phyloP scores from a whole-genome alignment of 2,113 vertebrate species.

The Eurypyga helias region DNA sequence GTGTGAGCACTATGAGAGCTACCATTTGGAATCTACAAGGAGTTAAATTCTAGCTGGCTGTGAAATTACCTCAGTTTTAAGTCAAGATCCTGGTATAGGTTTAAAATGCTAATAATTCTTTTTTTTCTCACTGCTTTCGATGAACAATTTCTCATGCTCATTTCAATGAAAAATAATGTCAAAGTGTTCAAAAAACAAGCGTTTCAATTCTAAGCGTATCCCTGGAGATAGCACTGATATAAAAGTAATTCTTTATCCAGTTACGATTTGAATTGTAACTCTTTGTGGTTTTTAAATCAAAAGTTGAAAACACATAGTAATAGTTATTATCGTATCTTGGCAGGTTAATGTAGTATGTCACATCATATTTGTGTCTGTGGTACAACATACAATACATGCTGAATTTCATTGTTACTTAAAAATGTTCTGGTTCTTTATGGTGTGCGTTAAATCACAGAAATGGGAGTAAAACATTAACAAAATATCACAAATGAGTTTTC shows the following conservation, averaged over 20 bases:
- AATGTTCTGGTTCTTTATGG: background rate
- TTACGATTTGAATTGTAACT: conserved; percentile 69
- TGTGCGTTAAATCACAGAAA: background rate
- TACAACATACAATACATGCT: background rate
- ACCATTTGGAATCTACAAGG: conserved; percentile 23
- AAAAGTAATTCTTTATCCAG: conserved; percentile 66
- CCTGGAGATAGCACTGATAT: conserved; percentile 45
- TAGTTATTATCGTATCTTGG: conserved; percentile 10
- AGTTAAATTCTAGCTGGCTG: conserved; percentile 59
- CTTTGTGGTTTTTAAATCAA: conserved; percentile 44
- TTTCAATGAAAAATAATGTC: conserved; percentile 71
- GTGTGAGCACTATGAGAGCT: background rate
- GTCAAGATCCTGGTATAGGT: conserved; percentile 31
- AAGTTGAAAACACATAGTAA: conserved; percentile 8
- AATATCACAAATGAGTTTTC: background rate
- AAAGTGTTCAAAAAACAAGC: conserved; percentile 62
- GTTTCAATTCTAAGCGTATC: conserved; percentile 65
- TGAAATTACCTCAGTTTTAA: conserved; percentile 68
- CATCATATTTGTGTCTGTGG: conserved; percentile 29
- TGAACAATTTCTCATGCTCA: conserved; percentile 71
- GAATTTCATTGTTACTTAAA: conserved; percentile 14
- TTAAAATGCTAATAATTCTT: conserved; percentile 59
- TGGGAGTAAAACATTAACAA: background rate
- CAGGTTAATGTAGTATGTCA: conserved; percentile 47
- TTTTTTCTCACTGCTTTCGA: conserved; percentile 13